phyloP scores from a whole-genome alignment of 2,113 vertebrate species.

The Terrapene triunguis region DNA sequence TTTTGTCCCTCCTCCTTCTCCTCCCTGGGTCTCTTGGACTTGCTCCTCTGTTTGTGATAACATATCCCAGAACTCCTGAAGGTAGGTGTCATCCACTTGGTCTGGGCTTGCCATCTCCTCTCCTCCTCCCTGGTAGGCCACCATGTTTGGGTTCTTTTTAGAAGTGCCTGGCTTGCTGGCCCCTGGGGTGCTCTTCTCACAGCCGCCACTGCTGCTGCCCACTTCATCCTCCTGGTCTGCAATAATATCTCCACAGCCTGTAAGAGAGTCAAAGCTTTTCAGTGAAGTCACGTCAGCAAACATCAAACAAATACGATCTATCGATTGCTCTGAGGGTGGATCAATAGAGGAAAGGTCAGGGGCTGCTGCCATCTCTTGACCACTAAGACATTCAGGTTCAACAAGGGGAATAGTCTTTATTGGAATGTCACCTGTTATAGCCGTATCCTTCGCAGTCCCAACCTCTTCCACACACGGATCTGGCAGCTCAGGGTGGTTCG shows the following conservation, averaged over 20 bases:
- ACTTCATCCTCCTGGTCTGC: slow-evolving; percentile 94
- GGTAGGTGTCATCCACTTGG: slow-evolving; percentile 91
- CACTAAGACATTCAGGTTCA: slow-evolving; percentile 79
- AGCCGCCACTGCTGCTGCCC: slow-evolving; percentile 80
- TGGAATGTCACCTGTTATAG: slow-evolving; percentile 82
- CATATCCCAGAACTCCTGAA: slow-evolving; percentile 98
- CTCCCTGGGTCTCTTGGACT: slow-evolving; percentile 19
- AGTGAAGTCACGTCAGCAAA: slow-evolving; percentile 98
- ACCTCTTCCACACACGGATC: slow-evolving; percentile 61
- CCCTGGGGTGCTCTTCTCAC: slow-evolving; percentile 71
- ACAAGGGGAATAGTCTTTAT: slow-evolving; percentile 77
- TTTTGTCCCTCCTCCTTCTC: slow-evolving; percentile 70
- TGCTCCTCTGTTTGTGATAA: slow-evolving; percentile 86
- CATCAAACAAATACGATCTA: slow-evolving; percentile 92
- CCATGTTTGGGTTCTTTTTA: slow-evolving; percentile 87
- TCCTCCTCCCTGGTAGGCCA: slow-evolving; percentile 96
- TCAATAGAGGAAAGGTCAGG: slow-evolving; percentile 87
- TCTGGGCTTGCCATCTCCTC: slow-evolving; percentile 99
- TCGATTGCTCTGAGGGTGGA: slow-evolving; percentile 92
- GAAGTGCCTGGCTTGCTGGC: slow-evolving; percentile 73
- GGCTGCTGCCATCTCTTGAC: slow-evolving; percentile 79
- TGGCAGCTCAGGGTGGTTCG: slow-evolving; percentile 46
- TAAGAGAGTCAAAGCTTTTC: slow-evolving; percentile 99
- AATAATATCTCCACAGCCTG: slow-evolving; percentile 98
- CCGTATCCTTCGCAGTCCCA: slow-evolving; percentile 74